Evolutionary conservation across 2,888 invertebrate genomes (phyloP).

Genomic region (Trichopria drosophilae): DNA sequence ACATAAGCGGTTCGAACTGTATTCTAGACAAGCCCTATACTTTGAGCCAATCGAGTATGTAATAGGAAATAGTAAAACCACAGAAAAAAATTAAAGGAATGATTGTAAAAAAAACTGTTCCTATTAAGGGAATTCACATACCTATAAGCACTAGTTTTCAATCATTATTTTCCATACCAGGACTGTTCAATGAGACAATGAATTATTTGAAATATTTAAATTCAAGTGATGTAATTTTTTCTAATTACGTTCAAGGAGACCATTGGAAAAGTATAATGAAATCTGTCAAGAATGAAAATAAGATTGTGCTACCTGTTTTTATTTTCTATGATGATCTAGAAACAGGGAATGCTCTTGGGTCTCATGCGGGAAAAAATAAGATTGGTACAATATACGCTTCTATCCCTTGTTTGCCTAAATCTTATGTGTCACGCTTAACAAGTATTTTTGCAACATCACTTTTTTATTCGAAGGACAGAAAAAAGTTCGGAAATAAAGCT

Average conservation of each 20-base stretch:
- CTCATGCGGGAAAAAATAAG: slow-evolving; percentile 24
- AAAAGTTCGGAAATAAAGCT: too few species aligned
- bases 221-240: slow-evolving; percentile 2
- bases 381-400: slow-evolving; percentile 28
- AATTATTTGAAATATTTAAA: slow-evolving; percentile 1
- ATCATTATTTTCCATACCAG: slow-evolving; percentile 9
- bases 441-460: too few species aligned
- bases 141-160: slow-evolving; percentile 2
- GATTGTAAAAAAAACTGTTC: slow-evolving; percentile 12
- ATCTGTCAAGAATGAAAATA: slow-evolving; percentile 21
- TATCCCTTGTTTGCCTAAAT: too few species aligned
- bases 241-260: slow-evolving; percentile 12
- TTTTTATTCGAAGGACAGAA: too few species aligned
- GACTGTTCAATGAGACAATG: slow-evolving; percentile 11
- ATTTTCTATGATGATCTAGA: slow-evolving; percentile 33
- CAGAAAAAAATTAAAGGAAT: background rate
- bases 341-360: slow-evolving; percentile 28
- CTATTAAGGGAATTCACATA: slow-evolving; percentile 14
- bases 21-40: slow-evolving; percentile 9
- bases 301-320: slow-evolving; percentile 26
- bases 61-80: background rate
- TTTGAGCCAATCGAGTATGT: slow-evolving; percentile 2
- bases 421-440: too few species aligned
- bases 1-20: slow-evolving; percentile 9
- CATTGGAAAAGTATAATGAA: slow-evolving; percentile 14